These are phyloP conservation scores for Cyprinodon diabolis DNA, from an alignment of 2,797 vertebrate species.

Conservation along the genomic window DNA sequence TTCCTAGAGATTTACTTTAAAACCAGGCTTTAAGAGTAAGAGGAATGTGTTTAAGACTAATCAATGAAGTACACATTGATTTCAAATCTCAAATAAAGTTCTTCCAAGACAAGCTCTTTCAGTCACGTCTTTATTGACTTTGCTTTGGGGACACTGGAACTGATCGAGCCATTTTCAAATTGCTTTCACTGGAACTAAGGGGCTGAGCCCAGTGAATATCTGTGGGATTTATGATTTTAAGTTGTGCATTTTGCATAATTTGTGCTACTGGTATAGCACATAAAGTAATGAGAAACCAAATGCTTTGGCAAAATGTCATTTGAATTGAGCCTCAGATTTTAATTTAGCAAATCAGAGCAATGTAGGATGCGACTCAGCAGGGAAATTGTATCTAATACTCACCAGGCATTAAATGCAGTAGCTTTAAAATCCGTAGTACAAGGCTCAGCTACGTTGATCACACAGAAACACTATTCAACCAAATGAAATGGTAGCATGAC, in stretches of 20 bases:
- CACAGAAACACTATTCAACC: conserved; percentile 22
- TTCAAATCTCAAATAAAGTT: too few species aligned
- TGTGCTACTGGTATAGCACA: neutral
- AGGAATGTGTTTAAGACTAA: too few species aligned
- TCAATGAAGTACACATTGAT: too few species aligned
- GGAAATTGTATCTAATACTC: neutral
- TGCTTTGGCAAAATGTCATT: neutral
- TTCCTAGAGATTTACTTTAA: too few species aligned
- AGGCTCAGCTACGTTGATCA: conserved; percentile 36
- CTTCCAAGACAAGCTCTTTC: neutral
- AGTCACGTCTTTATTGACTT: neutral
- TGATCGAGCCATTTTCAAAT: neutral
- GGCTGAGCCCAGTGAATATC: neutral
- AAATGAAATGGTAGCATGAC: conserved; percentile 19
- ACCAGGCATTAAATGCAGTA: conserved; percentile 2
- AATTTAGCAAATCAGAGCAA: neutral
- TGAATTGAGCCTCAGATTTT: neutral
- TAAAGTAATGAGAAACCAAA: neutral
- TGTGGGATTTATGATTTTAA: neutral
- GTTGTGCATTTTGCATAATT: neutral
- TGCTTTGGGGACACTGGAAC: neutral
- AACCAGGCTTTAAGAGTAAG: too few species aligned
- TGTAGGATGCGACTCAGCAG: neutral
- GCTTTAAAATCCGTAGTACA: conserved; percentile 1
- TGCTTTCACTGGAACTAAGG: neutral